Evolutionary conservation across 2,113 vertebrate genomes (phyloP).

Genomic region (Otis tarda): DNA sequence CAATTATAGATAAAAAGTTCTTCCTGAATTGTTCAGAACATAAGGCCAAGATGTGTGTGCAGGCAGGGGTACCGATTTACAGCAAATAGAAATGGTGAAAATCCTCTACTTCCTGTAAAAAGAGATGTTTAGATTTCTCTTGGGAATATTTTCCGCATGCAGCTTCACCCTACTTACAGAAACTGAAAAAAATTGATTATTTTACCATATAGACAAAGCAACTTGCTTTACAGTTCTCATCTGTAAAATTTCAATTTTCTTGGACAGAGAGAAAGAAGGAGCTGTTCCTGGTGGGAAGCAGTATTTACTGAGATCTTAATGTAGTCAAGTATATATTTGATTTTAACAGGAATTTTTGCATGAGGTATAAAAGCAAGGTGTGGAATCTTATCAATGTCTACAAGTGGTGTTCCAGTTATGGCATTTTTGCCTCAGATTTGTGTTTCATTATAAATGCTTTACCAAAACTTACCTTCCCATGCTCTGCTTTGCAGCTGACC

Average conservation of each 20-base stretch:
- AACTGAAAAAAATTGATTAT: background rate
- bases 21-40: background rate
- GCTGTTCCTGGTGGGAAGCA: background rate
- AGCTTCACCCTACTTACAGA: background rate
- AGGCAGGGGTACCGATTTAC: background rate
- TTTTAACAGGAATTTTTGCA: background rate
- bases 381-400: background rate
- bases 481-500: background rate
- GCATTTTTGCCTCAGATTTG: background rate
- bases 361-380: background rate
- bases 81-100: background rate
- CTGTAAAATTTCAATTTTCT: background rate
- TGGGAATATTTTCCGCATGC: background rate
- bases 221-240: background rate
- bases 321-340: background rate
- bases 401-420: background rate
- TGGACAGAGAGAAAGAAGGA: background rate
- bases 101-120: background rate
- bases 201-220: background rate
- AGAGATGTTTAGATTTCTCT: background rate
- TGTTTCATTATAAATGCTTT: background rate
- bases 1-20: background rate
- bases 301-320: background rate
- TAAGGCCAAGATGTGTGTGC: background rate
- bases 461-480: background rate